These are phyloP conservation scores for Oncorhynchus gorbuscha DNA, from an alignment of 2,113 vertebrate genomes.

Conservation along the genomic window DNA sequence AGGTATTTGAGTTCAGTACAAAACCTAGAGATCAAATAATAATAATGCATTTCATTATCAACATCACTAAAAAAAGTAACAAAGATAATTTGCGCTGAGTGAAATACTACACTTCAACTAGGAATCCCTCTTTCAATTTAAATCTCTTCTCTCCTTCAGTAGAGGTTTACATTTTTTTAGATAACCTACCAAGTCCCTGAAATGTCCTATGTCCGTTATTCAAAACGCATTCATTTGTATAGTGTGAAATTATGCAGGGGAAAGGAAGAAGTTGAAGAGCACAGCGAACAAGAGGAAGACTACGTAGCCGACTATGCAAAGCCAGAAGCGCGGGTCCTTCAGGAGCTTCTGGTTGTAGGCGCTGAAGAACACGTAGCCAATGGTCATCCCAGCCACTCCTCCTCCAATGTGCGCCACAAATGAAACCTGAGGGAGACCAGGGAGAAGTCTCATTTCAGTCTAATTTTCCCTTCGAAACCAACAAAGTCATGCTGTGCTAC, in stretches of 20 bases:
- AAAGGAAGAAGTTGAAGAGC: slow-evolving; percentile 86
- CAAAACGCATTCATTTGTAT: background rate
- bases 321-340: slow-evolving; percentile 86
- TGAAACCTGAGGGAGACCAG: slow-evolving; percentile 76
- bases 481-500: background rate
- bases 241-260: slow-evolving; percentile 62
- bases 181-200: slow-evolving; percentile 17
- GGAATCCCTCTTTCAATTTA: background rate
- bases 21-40: too few species aligned
- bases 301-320: slow-evolving; percentile 79
- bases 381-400: slow-evolving; percentile 85
- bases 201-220: background rate
- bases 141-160: background rate
- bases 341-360: slow-evolving; percentile 81
- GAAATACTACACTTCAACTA: slow-evolving; percentile 27
- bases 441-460: background rate
- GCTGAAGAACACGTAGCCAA: slow-evolving; percentile 90
- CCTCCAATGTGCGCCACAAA: slow-evolving; percentile 90
- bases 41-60: too few species aligned
- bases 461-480: background rate
- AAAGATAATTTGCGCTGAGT: background rate
- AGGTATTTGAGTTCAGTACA: too few species aligned
- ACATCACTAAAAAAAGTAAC: background rate
- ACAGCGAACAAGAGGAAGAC: slow-evolving; percentile 80
- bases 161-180: background rate